phyloP scores from a whole-genome alignment of 92 coral and sea anemone genomes.

The Nematostella vectensis region DNA sequence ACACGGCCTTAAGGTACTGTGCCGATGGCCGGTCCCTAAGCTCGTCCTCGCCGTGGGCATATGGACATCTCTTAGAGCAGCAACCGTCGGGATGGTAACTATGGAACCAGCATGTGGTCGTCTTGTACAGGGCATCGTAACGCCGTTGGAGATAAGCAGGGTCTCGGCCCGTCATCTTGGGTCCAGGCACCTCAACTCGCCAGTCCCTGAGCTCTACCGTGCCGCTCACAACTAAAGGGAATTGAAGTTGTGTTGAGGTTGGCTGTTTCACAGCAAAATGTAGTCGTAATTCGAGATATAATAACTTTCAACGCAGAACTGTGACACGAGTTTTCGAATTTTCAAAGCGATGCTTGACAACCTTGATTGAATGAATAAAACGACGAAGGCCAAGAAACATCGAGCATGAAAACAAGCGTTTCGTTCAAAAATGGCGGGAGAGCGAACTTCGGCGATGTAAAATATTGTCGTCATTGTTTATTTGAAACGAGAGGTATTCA shows the following conservation, averaged over 20 bases:
- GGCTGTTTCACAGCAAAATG: conserved; percentile 5
- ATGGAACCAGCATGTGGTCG: conserved; percentile 82
- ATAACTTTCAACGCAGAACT: too few relatives aligned
- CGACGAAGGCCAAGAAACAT: too few relatives aligned
- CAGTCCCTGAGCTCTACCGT: conserved; percentile 77
- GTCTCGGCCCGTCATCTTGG: conserved; percentile 47
- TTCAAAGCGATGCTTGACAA: too few relatives aligned
- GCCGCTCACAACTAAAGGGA: conserved; percentile 72
- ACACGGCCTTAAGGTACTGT: conserved; percentile 36
- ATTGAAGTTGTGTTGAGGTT: too few relatives aligned
- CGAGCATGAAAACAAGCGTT: too few relatives aligned
- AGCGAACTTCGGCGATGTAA: too few relatives aligned
- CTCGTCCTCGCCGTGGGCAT: conserved; percentile 63
- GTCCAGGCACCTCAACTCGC: conserved; percentile 54
- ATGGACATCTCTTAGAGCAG: conserved; percentile 48
- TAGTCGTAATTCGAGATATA: too few relatives aligned
- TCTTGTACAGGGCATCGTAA: conserved; percentile 64
- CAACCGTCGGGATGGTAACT: conserved; percentile 87
- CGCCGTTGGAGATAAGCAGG: conserved; percentile 36
- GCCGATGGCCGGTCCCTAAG: conserved; percentile 53
- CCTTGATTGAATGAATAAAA: too few relatives aligned
- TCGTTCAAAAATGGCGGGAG: too few relatives aligned
- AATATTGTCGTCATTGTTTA: too few relatives aligned
- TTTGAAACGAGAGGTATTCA: too few relatives aligned
- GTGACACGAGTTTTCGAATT: too few relatives aligned